Evolutionary conservation across 2,888 invertebrate genomes (phyloP).

Genomic region (Phania funesta): DNA sequence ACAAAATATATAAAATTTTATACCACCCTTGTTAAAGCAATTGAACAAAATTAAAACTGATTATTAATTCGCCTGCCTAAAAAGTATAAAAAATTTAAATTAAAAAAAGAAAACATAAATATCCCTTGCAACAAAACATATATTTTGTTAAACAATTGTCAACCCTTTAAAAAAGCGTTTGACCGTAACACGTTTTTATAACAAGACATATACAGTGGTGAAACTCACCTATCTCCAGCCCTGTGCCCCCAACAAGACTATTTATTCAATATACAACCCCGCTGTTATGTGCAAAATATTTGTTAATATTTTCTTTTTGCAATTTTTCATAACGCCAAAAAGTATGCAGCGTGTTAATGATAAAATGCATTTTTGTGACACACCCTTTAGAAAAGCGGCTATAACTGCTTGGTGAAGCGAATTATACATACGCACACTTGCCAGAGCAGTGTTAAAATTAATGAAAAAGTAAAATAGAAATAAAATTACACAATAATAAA

Average conservation of each 20-base stretch:
- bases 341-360: constrained; percentile 68
- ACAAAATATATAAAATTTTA: not conserved
- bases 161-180: constrained; percentile 62
- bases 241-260: not conserved
- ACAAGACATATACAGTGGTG: not conserved
- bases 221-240: not conserved
- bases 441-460: constrained; percentile 38
- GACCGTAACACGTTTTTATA: constrained; percentile 62
- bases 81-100: not conserved
- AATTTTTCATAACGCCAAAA: constrained; percentile 63
- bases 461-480: constrained; percentile 52
- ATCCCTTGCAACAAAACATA: not conserved
- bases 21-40: not conserved
- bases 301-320: constrained; percentile 50
- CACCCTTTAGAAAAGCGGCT: constrained; percentile 30
- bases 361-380: constrained; percentile 63
- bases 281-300: constrained; percentile 47
- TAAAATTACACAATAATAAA: constrained; percentile 20
- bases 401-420: not conserved
- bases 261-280: constrained; percentile 40
- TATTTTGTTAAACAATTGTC: constrained; percentile 36
- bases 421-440: not conserved
- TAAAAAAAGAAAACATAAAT: not conserved
- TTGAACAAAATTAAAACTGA: constrained; percentile 26
- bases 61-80: constrained; percentile 26